Evolutionary conservation across 2,888 invertebrate genomes (phyloP), one percentile per base, ranked within the genome.

Genomic region (Ethmia dodecea): DNA sequence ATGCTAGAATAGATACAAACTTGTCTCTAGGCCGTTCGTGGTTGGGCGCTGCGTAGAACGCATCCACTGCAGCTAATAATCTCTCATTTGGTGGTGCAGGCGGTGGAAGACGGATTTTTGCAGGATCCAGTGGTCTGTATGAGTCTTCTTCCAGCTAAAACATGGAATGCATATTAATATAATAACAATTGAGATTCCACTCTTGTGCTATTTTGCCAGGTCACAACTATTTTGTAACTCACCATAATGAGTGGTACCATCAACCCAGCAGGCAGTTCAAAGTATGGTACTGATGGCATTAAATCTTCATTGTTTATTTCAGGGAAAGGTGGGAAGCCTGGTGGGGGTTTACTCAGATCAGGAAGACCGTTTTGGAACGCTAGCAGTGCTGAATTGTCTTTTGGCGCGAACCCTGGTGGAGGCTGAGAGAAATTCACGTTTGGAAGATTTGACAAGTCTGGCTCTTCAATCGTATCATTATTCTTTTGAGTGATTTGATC

Each of bases 181-280:
- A 18, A 18, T 8, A 18, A 18, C 18, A 18, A 18, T 5, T 18
- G 8, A 18, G 10, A n/a, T n/a, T n/a, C n/a, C n/a, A n/a, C n/a
- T n/a, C n/a, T n/a, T n/a, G n/a, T 14, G 24, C 13, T 18, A 28
- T 26, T 13, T n/a, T n/a, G n/a, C n/a, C n/a, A n/a, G n/a, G n/a
- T n/a, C n/a, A n/a, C n/a, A n/a, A n/a, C n/a, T n/a, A n/a, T n/a
- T 22, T 22, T 22, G n/a, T 18, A 22, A 22, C 77, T 72, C 77
- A 94, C 93, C 89, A 94, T 94, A 40, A 99, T 94, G 9, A 98
- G 89, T n/a, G 98, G 97, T 37, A 98, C 97, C 93, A 99, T 98
- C 12, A 99, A 88, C 28, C 98, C 99, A 35, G 99, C 98, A 2
- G 99, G 99, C 45, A 99, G 88, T 69, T 99, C 98, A 71, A 94